Conservation (phyloP, 2,888 invertebrate species). For the Philopedon plagiatum region DNA sequence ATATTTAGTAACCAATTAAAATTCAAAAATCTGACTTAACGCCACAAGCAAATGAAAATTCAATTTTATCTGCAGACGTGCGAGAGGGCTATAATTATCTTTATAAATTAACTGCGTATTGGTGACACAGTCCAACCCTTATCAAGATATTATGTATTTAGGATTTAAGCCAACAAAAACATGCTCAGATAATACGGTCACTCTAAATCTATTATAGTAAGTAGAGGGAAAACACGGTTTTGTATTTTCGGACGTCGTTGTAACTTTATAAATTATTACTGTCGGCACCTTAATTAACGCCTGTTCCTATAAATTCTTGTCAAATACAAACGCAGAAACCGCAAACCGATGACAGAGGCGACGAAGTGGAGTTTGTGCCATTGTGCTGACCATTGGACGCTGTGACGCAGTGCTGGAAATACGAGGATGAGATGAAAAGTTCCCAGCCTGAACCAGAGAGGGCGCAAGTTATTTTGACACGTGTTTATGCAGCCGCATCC, state of each 20-base stretch:
- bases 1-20: too few species aligned
- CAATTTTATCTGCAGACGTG: too few species aligned
- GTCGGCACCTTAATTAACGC: slow-evolving; percentile 29
- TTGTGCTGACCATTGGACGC: not conserved
- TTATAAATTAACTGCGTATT: not conserved
- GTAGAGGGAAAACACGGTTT: slow-evolving; percentile 13
- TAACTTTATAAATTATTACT: slow-evolving; percentile 40
- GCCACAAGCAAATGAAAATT: too few species aligned
- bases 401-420: not conserved
- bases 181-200: not conserved
- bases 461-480: too few species aligned
- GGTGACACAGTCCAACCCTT: not conserved
- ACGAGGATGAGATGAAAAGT: too few species aligned
- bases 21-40: too few species aligned
- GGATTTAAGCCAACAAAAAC: slow-evolving; percentile 5
- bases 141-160: slow-evolving; percentile 1
- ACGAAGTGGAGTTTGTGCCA: not conserved
- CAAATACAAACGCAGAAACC: slow-evolving; percentile 10
- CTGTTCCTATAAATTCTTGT: slow-evolving; percentile 15
- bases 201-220: slow-evolving; percentile 7
- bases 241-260: slow-evolving; percentile 20
- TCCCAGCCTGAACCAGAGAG: too few species aligned
- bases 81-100: not conserved
- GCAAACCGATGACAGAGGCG: slow-evolving; percentile 1
- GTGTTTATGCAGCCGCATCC: too few species aligned